A percentile compares a stretch with the other conserved stretches of the same genome.
Conservation (phyloP, 92 coral and sea anemone genomes). For the Palythoa grandiflora region DNA sequence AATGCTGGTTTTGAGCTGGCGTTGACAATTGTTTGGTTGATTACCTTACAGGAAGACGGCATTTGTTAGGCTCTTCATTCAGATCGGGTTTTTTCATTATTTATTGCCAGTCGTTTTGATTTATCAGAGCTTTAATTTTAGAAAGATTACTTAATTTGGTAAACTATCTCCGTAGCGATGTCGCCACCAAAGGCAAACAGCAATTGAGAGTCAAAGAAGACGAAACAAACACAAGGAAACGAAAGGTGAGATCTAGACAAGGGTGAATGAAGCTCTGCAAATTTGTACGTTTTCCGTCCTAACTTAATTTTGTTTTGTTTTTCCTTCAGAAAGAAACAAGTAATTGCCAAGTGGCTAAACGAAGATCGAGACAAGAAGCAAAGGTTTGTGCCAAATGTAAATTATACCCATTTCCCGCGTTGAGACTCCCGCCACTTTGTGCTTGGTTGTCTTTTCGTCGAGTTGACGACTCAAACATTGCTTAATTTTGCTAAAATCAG, state of each 20-base stretch:
- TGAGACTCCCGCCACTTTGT: slow-evolving; percentile 51
- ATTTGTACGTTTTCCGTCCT: background rate
- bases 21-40: slow-evolving; percentile 25
- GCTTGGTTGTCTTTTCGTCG: slow-evolving; percentile 6
- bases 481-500: background rate
- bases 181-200: slow-evolving; percentile 64
- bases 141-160: background rate
- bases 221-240: slow-evolving; percentile 63
- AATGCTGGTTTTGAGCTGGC: background rate
- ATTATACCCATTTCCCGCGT: slow-evolving; percentile 71
- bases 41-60: background rate
- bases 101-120: background rate
- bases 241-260: slow-evolving; percentile 57
- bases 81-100: background rate
- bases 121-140: background rate
- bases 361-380: slow-evolving; percentile 59
- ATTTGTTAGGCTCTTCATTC: background rate
- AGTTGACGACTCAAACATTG: background rate
- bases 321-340: slow-evolving; percentile 62
- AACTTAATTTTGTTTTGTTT: background rate
- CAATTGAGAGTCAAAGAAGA: slow-evolving; percentile 54
- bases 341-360: slow-evolving; percentile 50
- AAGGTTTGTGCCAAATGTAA: slow-evolving; percentile 57
- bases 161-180: slow-evolving; percentile 50
- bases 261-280: background rate